Base-by-base conservation (phyloP, 2,888 invertebrate species). In the Scaptodrosophila latifasciaeformis region DNA sequence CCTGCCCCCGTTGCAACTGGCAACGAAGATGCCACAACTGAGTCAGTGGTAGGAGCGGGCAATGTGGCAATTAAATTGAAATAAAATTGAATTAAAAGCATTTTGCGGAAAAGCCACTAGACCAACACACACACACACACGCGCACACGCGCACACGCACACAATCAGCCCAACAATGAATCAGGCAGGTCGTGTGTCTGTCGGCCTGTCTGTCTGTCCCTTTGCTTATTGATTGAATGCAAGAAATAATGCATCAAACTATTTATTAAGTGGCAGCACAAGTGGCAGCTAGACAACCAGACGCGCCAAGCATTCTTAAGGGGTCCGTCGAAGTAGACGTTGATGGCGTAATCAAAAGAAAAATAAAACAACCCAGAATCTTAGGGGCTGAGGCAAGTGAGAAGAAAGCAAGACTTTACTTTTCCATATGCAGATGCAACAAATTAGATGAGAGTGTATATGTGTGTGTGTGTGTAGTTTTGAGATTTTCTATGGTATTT, bases 1-100 rank as follows among this genome's bases (percentile, higher is more conserved):
- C 62, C 74, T 59, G 62, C 15, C 60, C 49, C 54, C 7, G 10
- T 18, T 7, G 37, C 37, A 6, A 12, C 21, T 18, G 58, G 43
- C 46, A 54, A 34, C 37, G 17, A 9, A 37, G 6, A 37, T 15
- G 15, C 15, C 13, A 29, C 27, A 29, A n/a, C n/a, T n/a, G n/a
- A 27, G 21, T n/a, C 51, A 42, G 30, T 17, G 19, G 9, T 34
- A 29, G 17, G 6, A 13, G 19, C 47, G 39, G 67, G 75, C 77
- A 77, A 78, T 76, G 65, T 74, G 78, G 70, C 70, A 72, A 72
- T 72, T 70, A 69, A 79, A 77, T 77, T 67, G 72, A 71, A 74
- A 74, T 72, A 72, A 72, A 72, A 72, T 74, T 76, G 74, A 77
- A 77, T 78, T 79, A 78, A 78, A 79, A 78, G 79, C 78, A 77